Base-by-base conservation (phyloP, 2,797 vertebrate species). In the Anguilla anguilla region DNA sequence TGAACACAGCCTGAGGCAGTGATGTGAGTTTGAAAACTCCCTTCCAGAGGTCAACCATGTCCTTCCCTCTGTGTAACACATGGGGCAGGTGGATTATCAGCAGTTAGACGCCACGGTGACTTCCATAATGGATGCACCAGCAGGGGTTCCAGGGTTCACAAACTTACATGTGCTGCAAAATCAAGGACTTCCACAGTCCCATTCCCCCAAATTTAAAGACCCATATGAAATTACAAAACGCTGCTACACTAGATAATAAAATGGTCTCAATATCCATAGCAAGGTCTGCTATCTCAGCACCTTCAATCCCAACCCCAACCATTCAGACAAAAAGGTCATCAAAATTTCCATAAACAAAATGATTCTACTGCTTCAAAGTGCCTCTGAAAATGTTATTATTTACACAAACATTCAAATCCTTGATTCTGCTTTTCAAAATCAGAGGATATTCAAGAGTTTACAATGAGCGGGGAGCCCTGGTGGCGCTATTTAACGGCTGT, bases 1-100 rank as follows among this genome's bases (percentile, higher is more conserved):
- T 43, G 31, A 57, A 81, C 39, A 43, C 55, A 61, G 69, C 72
- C 84, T 72, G 51, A 69, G 46, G 77, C 77, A 86, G 61, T 85
- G 28, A 49, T 46, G 85, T 77, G 6, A 51, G n/a, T 35, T 59
- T 3, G 22, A 43, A 64, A 59, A 83, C 69, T 67, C 57, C n/a
- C 51, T 53, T 67, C 77, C 57, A 86, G 61, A 61, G 77, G 85
- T 83, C 6, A 86, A 82, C 87, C 67, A 74, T 86, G 31, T 83
- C 87, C 89, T 31, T 84, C 86, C 88, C 43, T 82, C 89, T 88
- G 51, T 74, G 3, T 61, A 90, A 79, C 83, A 46, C 49, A 85
- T 6, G 83, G 85, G 81, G 67, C 53, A 86, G 91, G 90, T 82
- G 88, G 86, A 87, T 84, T 91, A 67, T 89, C 86, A 91, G 91